phyloP scores from a whole-genome alignment of 2,888 invertebrate species.

The Oeneis ivallda region DNA sequence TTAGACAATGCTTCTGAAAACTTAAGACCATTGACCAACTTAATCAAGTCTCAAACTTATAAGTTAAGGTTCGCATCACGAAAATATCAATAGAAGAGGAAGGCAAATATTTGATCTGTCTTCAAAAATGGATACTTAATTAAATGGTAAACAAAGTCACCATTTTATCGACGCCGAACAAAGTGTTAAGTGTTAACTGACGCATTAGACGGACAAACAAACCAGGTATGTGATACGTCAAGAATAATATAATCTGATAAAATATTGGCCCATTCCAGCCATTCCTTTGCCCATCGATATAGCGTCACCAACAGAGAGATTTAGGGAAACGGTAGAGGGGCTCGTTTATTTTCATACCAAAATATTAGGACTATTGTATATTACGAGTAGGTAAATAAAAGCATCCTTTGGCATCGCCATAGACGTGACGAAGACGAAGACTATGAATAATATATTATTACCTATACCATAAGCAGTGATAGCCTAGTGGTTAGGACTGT shows the following conservation, averaged over 20 bases:
- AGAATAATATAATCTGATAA: constrained; percentile 18
- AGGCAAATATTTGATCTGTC: constrained; percentile 12
- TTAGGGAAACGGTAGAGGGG: neutral
- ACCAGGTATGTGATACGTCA: constrained; percentile 14
- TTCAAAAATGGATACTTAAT: neutral
- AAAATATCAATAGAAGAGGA: constrained; percentile 1
- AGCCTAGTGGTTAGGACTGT: no score
- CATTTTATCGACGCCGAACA: constrained; percentile 3
- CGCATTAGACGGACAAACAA: constrained; percentile 12
- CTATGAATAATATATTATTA: no score
- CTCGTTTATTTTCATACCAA: neutral
- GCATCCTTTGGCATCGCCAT: no score
- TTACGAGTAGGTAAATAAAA: no score
- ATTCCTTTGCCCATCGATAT: constrained; percentile 5
- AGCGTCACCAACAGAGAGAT: neutral
- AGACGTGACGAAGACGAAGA: no score
- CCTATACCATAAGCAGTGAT: no score
- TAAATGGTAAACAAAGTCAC: constrained; percentile 4
- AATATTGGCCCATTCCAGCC: constrained; percentile 1
- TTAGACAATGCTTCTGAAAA: no score
- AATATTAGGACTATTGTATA: no score
- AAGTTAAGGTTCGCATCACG: neutral
- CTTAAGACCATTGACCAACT: no score
- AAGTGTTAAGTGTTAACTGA: constrained; percentile 16
- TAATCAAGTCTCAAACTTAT: neutral